These are phyloP conservation scores for Meda fulgida DNA, from an alignment of 2,797 vertebrate genomes.

Conservation along the genomic window DNA sequence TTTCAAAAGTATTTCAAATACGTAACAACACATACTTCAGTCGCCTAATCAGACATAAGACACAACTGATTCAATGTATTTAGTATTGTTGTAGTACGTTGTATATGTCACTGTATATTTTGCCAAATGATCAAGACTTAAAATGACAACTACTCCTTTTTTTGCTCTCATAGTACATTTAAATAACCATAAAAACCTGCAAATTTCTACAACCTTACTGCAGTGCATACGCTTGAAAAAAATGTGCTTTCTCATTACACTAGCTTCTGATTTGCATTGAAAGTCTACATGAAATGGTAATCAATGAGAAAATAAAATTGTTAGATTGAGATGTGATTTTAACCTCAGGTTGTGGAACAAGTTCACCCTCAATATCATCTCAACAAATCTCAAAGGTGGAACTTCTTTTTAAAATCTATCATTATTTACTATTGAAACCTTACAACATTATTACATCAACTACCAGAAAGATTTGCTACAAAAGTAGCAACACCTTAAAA, in stretches of 20 bases:
- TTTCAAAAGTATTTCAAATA: neutral
- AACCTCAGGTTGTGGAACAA: neutral
- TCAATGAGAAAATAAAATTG: neutral
- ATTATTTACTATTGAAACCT: neutral
- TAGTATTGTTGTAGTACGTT: neutral
- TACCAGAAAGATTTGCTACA: neutral
- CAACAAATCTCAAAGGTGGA: neutral
- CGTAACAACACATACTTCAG: neutral
- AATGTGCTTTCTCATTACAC: neutral
- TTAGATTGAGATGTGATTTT: neutral
- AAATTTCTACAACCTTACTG: neutral
- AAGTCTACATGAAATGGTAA: neutral
- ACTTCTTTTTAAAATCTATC: neutral
- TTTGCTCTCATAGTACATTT: neutral
- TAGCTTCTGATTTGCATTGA: neutral
- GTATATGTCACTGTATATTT: neutral
- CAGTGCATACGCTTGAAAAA: neutral
- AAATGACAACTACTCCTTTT: neutral
- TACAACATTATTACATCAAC: neutral
- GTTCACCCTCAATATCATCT: neutral
- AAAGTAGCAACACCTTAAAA: neutral
- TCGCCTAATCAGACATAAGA: neutral
- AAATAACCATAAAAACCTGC: neutral
- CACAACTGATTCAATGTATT: neutral
- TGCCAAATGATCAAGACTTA: neutral